Base-by-base conservation (phyloP, 2,888 invertebrate species). In the Heliconius erato region DNA sequence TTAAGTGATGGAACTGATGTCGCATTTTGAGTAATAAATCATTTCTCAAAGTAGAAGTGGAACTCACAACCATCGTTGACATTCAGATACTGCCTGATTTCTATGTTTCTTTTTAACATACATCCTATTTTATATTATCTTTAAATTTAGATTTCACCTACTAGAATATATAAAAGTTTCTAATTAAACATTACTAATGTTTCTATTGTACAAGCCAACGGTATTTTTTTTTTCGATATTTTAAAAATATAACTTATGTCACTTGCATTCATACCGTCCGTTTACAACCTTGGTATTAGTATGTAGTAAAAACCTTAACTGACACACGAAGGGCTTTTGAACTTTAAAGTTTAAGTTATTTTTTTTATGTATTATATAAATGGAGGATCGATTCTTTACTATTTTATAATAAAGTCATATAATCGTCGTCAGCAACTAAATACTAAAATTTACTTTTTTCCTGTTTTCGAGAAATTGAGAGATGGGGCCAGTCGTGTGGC, bases 281-380 rank as follows among this genome's bases (percentile, higher is more conserved):
- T 72, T 72, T 72, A 72, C 72, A 72, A 44, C 72, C 49, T 72
- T 72, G 72, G 72, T 72, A 49, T 72, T 44, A 72, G 72, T 72
- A 26, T 44, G 72, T 49, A 72, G 72, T 72, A 72, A 72, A 49
- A 72, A 44, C 72, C 72, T 44, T 49, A 72, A 72, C 72, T 44
- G 72, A 71, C 40, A 71, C 26, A 71, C 44, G 71, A 71, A 72
- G 72, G 72, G 72, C 72, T 72, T 72, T 72, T 72, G 72, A 72
- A 72, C 72, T 49, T 72, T 72, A 72, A 44, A 72, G 72, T 72
- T 72, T 44, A 72, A 16, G 9, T 26, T 26, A 16, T 79, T 28
- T 80, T 54, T 44, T 69, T 76, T 69, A 74, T 80, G 54, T 67
- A 1, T 28, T 32, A 2, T 32, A 9, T 9, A 44, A 68, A 76